These are phyloP conservation scores for Poeciliopsis retropinna DNA, from an alignment of 2,113 vertebrate species.

Conservation along the genomic window DNA sequence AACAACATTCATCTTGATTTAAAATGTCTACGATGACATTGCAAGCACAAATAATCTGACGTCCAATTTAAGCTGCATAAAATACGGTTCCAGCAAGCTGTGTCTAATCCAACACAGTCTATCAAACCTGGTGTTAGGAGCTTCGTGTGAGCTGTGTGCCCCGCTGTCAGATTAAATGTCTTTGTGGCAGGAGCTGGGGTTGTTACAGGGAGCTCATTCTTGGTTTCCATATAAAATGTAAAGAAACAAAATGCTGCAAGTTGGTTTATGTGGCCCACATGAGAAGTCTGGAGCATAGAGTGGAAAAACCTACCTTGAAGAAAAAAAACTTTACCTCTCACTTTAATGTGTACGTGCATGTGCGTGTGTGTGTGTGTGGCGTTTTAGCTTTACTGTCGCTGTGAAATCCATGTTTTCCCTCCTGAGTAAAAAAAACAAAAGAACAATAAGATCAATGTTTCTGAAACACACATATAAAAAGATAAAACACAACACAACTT, in stretches of 20 bases:
- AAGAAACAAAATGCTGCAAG: slow-evolving; percentile 24
- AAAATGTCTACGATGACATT: neutral
- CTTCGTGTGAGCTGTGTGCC: neutral
- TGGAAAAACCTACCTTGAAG: slow-evolving; percentile 13
- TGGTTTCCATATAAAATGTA: slow-evolving; percentile 53
- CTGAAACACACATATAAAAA: no score
- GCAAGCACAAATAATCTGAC: neutral
- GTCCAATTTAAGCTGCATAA: neutral
- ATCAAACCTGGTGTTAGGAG: neutral
- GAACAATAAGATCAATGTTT: neutral
- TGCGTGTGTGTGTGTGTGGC: neutral
- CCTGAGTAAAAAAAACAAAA: neutral
- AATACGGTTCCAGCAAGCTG: neutral
- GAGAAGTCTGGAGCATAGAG: slow-evolving; percentile 28
- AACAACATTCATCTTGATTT: neutral
- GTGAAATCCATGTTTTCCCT: no score
- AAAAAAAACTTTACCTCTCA: slow-evolving; percentile 14
- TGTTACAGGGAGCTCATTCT: slow-evolving; percentile 18
- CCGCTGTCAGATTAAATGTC: neutral
- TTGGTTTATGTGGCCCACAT: slow-evolving; percentile 31
- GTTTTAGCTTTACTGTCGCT: neutral
- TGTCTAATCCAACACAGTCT: neutral
- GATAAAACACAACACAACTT: no score
- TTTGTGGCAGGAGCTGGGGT: slow-evolving; percentile 13
- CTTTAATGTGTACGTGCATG: neutral